Base-by-base conservation (phyloP, 2,113 vertebrate species). In the Bos indicus region DNA sequence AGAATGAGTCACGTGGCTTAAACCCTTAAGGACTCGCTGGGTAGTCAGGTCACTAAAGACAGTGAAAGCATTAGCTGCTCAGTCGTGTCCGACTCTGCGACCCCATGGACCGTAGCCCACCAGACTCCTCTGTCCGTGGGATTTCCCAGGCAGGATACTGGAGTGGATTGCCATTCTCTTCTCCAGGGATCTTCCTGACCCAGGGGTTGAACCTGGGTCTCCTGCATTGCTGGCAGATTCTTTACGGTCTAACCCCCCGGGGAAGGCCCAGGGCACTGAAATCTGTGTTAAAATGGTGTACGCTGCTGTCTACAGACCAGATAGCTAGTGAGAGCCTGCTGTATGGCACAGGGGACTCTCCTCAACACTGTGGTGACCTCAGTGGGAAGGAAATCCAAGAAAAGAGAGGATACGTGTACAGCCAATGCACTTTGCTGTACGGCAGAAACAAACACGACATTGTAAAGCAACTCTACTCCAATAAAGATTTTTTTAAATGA, bases 401-500 rank as follows among this genome's bases (percentile, higher is more conserved):
- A n/a, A 23, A 40, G n/a, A 23, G 67, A 36, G n/a, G 64, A 21
- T 19, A 1, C 10, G n/a, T 1, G n/a, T 2, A 0, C 9, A 9
- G n/a, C 64, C 9, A 19, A 12, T 3, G 67, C 5, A 12, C 19
- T 12, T 21, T 12, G 19, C 5, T 23, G n/a, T 12, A 6, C 1
- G 2, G n/a, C n/a, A 2, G 67, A 36, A 12, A 40, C 0, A 1
- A 23, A 23, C 67, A 2, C 0, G n/a, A 40, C 21, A 3, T 40
- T 6, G 67, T 13, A 23, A 71, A 71, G 67, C 19, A 2, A 3
- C n/a, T 40, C 67, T 36, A 71, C 19, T 23, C n/a, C n/a, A 71
- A 71, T 12, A 23, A 40, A 12, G 67, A 3, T 3, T 23, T 36
- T 21, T 40, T 1, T 6, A 6, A 43, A 36, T 10, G 40, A 80